Percentiles rank a stretch among this genome's conserved stretches.
phyloP scores from a whole-genome alignment of 2,888 invertebrate genomes.

The Selenia dentaria region DNA sequence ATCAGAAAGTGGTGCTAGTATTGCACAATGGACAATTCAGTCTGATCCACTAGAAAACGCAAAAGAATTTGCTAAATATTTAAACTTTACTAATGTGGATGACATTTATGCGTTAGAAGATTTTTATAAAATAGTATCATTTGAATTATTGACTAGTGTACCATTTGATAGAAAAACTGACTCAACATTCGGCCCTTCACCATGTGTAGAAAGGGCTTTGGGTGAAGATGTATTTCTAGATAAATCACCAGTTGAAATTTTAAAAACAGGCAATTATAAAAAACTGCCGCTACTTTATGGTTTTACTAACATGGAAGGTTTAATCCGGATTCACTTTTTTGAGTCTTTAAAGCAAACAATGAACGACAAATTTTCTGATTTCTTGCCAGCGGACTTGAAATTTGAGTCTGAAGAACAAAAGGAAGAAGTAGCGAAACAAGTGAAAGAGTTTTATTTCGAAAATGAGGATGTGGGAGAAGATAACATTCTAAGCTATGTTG shows the following conservation, averaged over 20 bases:
- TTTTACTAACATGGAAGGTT: slow-evolving; percentile 46
- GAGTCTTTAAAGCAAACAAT: slow-evolving; percentile 36
- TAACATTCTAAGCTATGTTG: slow-evolving; percentile 3
- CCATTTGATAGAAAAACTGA: slow-evolving; percentile 24
- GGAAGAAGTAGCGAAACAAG: slow-evolving; percentile 35
- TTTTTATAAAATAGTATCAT: slow-evolving; percentile 47
- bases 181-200: slow-evolving; percentile 4
- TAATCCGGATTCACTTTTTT: slow-evolving; percentile 31
- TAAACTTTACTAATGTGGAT: slow-evolving; percentile 42
- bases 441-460: slow-evolving; percentile 48
- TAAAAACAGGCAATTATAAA: slow-evolving; percentile 34
- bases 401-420: slow-evolving; percentile 40
- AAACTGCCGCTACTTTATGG: slow-evolving; percentile 36
- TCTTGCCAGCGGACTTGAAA: slow-evolving; percentile 50
- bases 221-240: slow-evolving; percentile 32
- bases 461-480: slow-evolving; percentile 34
- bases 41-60: slow-evolving; percentile 50
- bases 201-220: slow-evolving; percentile 3
- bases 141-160: slow-evolving; percentile 36
- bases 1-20: slow-evolving; percentile 50
- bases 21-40: slow-evolving; percentile 40
- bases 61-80: slow-evolving; percentile 37
- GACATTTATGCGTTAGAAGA: slow-evolving; percentile 48
- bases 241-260: slow-evolving; percentile 39
- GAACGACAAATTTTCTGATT: slow-evolving; percentile 51